A percentile compares a stretch with the other conserved stretches of the same genome.
These are phyloP conservation scores for Actinernus sp. DNA, from an alignment of 92 coral and sea anemone genomes.

Conservation along the genomic window DNA sequence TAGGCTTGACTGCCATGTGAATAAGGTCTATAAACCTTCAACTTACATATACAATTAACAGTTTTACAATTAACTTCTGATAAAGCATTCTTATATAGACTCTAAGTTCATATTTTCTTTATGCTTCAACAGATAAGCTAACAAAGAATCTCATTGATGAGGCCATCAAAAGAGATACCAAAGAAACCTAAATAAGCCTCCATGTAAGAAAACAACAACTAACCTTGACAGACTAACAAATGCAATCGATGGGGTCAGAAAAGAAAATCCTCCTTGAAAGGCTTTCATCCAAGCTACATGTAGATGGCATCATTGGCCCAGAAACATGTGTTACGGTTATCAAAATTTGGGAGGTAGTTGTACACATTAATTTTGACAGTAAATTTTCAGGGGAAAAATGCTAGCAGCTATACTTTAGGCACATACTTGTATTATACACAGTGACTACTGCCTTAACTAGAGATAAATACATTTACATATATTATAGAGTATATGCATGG, in stretches of 20 bases:
- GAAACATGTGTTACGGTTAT: conserved; percentile 50
- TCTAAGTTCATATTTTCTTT: no score
- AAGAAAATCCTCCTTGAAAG: conserved; percentile 55
- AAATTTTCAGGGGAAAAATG: background rate
- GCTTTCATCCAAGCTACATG: conserved; percentile 55
- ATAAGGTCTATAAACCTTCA: no score
- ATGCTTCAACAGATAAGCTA: conserved; percentile 64
- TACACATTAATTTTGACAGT: conserved; percentile 1
- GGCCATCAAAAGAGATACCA: conserved; percentile 55
- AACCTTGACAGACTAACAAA: conserved; percentile 45
- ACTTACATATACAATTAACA: no score
- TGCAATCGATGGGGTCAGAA: conserved; percentile 64
- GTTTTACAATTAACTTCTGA: no score
- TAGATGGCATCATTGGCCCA: conserved; percentile 55
- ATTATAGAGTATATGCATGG: no score
- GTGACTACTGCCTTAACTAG: no score
- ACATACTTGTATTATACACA: no score
- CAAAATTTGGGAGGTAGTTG: conserved; percentile 71
- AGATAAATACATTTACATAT: no score
- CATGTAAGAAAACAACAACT: conserved; percentile 26
- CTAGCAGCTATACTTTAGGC: no score
- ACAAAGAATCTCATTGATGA: conserved; percentile 51
- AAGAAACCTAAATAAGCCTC: conserved; percentile 65
- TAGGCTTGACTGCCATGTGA: no score
- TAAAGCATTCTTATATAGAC: no score